Conservation (phyloP, 1,140 invertebrate species). For the Bombus vancouverensis region DNA sequence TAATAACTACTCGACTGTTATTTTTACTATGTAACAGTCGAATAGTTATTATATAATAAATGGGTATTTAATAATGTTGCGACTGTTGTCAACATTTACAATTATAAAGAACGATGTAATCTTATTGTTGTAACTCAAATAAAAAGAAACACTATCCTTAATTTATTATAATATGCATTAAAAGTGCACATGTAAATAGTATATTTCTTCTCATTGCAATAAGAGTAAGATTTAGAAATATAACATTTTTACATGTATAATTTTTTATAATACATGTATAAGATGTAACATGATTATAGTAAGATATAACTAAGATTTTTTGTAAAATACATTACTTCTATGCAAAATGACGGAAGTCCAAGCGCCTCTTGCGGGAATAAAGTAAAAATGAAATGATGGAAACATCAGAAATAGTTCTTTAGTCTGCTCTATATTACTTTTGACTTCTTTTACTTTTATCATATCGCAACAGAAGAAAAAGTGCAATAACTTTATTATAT, state of each 20-base stretch:
- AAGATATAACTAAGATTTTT: background rate
- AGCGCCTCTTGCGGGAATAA: background rate
- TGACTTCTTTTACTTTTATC: background rate
- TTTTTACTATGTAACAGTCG: too few species aligned
- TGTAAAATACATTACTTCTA: background rate
- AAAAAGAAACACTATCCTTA: background rate
- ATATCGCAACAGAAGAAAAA: background rate
- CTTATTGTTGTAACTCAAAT: background rate
- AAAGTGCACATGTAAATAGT: background rate
- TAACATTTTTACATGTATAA: background rate
- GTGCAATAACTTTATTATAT: background rate
- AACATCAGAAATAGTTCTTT: background rate
- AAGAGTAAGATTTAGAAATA: background rate
- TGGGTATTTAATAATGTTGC: background rate
- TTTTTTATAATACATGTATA: background rate
- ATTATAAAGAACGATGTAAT: background rate
- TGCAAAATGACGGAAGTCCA: background rate
- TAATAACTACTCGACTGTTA: too few species aligned
- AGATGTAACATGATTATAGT: background rate
- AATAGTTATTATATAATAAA: background rate
- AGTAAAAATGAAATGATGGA: background rate
- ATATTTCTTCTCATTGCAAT: background rate
- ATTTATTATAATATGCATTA: background rate
- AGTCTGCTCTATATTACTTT: background rate
- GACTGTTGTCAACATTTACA: background rate